phyloP scores from a whole-genome alignment of 2,797 vertebrate species.

The Avahi laniger region DNA sequence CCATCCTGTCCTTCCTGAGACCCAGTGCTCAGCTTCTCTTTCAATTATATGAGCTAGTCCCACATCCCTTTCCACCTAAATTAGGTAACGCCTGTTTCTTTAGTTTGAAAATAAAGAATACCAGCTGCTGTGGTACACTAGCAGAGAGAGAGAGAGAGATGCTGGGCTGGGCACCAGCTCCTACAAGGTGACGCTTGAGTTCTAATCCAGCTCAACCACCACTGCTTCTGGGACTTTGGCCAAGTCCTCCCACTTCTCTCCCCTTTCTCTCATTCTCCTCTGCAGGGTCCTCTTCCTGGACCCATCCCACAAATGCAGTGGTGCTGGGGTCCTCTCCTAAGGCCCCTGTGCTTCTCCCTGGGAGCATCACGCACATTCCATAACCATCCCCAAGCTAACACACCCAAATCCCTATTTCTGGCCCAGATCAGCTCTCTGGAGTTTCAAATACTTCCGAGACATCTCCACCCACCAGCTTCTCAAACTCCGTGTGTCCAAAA shows the following conservation, averaged over 20 bases:
- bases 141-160: too few species aligned
- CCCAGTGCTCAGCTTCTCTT: not conserved
- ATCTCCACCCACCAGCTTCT: not conserved
- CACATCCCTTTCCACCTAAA: not conserved
- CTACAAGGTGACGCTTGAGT: not conserved
- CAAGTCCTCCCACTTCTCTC: not conserved
- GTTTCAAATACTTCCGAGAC: not conserved
- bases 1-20: not conserved
- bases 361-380: fast-evolving
- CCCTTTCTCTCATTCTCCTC: not conserved
- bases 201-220: not conserved
- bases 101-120: not conserved
- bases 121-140: not conserved
- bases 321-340: not conserved
- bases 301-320: not conserved
- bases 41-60: not conserved
- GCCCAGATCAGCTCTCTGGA: not conserved
- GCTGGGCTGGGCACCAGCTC: fast-evolving
- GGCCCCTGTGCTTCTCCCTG: not conserved
- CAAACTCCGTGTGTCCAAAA: not conserved
- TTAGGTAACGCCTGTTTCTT: not conserved
- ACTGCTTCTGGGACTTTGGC: not conserved
- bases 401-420: not conserved
- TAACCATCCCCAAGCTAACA: not conserved
- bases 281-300: not conserved